Evolutionary conservation across 1,140 invertebrate species (phyloP).

Genomic region (Calephelis nemesis): DNA sequence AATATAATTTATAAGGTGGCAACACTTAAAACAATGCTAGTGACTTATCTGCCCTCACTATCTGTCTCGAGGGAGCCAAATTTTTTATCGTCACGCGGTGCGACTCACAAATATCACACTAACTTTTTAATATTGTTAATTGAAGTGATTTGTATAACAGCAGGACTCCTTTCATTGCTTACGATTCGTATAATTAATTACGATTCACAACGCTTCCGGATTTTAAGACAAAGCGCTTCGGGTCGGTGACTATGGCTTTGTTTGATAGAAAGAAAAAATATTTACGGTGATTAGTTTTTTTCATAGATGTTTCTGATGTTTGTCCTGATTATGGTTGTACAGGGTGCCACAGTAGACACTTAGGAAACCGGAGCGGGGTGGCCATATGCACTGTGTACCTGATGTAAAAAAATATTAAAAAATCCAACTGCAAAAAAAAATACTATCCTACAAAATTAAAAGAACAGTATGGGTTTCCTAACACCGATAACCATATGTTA

Average conservation of each 20-base stretch:
- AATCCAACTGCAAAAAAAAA: too few species aligned
- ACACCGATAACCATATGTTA: too few species aligned
- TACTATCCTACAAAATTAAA: too few species aligned
- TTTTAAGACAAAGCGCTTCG: slow-evolving; percentile 23
- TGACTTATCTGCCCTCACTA: slow-evolving; percentile 34
- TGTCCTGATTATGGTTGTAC: too few species aligned
- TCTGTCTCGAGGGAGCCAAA: slow-evolving; percentile 42
- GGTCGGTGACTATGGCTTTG: not conserved
- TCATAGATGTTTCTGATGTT: too few species aligned
- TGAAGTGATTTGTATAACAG: slow-evolving; percentile 79
- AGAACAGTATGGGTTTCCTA: too few species aligned
- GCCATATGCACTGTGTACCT: too few species aligned
- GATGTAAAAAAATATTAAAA: too few species aligned
- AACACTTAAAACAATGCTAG: slow-evolving; percentile 31
- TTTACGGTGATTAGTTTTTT: slow-evolving; percentile 12
- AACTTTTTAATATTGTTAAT: slow-evolving; percentile 78
- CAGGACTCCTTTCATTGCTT: slow-evolving; percentile 77
- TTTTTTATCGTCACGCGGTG: slow-evolving; percentile 54
- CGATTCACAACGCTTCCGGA: slow-evolving; percentile 74
- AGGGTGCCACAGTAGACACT: too few species aligned
- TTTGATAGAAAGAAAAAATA: slow-evolving; percentile 4
- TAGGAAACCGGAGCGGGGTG: too few species aligned
- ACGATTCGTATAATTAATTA: slow-evolving; percentile 78
- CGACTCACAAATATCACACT: slow-evolving; percentile 57
- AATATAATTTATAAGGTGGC: slow-evolving; percentile 12